Conservation (phyloP, 2,113 vertebrate species). For the Phrynosoma platyrhinos region DNA sequence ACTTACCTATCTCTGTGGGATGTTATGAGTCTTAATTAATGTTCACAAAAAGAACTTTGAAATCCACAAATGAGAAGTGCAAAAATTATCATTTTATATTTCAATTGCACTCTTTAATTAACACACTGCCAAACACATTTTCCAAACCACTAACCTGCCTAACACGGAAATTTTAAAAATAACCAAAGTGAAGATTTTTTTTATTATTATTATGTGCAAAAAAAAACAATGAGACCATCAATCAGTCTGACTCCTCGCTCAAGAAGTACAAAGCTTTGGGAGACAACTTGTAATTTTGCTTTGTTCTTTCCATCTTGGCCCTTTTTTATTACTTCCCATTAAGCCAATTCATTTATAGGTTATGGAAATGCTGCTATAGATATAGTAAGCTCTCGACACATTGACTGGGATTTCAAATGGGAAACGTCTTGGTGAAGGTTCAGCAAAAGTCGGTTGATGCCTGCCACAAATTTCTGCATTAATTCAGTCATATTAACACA, state of each 20-base stretch:
- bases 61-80: slow-evolving; percentile 47
- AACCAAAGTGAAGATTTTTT: slow-evolving; percentile 20
- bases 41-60: slow-evolving; percentile 56
- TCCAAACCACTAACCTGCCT: slow-evolving; percentile 49
- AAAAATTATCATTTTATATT: slow-evolving; percentile 18
- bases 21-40: slow-evolving; percentile 61
- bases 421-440: background rate
- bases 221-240: slow-evolving; percentile 29
- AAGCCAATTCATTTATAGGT: background rate
- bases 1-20: slow-evolving; percentile 54
- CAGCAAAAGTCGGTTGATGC: slow-evolving; percentile 11
- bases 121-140: slow-evolving; percentile 57
- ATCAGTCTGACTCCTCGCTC: slow-evolving; percentile 43
- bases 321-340: slow-evolving; percentile 29
- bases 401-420: slow-evolving; percentile 26
- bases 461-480: slow-evolving; percentile 1
- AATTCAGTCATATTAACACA: background rate
- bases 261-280: slow-evolving; percentile 52
- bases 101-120: slow-evolving; percentile 50
- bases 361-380: background rate
- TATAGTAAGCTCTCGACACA: slow-evolving; percentile 23
- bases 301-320: background rate
- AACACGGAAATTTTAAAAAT: slow-evolving; percentile 33
- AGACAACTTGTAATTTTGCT: background rate
- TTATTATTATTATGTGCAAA: slow-evolving; percentile 2